Percentiles rank a stretch among this genome's conserved stretches.
Evolutionary conservation across 2,113 vertebrate genomes (phyloP).

Genomic region (Esox niger): DNA sequence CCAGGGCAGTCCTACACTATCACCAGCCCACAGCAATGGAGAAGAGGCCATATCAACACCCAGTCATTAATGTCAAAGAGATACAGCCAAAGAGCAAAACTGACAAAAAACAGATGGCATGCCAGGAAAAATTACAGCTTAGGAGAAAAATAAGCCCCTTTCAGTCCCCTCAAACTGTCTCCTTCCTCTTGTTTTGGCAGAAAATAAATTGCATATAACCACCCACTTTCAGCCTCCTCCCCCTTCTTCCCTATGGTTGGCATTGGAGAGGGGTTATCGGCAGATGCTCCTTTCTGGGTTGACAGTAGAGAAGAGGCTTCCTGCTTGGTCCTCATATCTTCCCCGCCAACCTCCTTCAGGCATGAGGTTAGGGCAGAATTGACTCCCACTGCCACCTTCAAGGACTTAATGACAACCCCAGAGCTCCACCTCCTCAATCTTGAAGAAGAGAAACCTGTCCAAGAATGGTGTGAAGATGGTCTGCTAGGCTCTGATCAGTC

Average conservation of each 20-base stretch:
- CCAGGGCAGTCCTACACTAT: not conserved
- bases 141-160: slow-evolving; percentile 9
- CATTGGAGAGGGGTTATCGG: not conserved
- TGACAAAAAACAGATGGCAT: slow-evolving; percentile 46
- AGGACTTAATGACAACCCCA: not conserved
- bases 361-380: slow-evolving; percentile 11
- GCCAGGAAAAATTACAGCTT: slow-evolving; percentile 45
- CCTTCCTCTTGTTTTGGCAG: slow-evolving; percentile 37
- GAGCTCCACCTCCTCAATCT: slow-evolving; percentile 10
- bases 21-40: not conserved
- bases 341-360: slow-evolving; percentile 6
- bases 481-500: slow-evolving; percentile 28
- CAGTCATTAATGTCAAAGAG: slow-evolving; percentile 5
- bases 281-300: slow-evolving; percentile 38
- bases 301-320: slow-evolving; percentile 28
- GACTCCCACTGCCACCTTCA: not conserved
- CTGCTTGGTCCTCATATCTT: slow-evolving; percentile 20
- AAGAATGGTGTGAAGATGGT: slow-evolving; percentile 29
- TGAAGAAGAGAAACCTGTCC: slow-evolving; percentile 33
- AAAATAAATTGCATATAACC: slow-evolving; percentile 44
- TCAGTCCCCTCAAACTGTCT: slow-evolving; percentile 22
- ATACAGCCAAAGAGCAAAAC: not conserved
- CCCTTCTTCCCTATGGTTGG: not conserved
- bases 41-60: not conserved
- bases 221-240: slow-evolving; percentile 14